A percentile compares a stretch with the other conserved stretches of the same genome.
Conservation (phyloP, 2,113 vertebrate genomes). For the Periophthalmodon schlosseri region DNA sequence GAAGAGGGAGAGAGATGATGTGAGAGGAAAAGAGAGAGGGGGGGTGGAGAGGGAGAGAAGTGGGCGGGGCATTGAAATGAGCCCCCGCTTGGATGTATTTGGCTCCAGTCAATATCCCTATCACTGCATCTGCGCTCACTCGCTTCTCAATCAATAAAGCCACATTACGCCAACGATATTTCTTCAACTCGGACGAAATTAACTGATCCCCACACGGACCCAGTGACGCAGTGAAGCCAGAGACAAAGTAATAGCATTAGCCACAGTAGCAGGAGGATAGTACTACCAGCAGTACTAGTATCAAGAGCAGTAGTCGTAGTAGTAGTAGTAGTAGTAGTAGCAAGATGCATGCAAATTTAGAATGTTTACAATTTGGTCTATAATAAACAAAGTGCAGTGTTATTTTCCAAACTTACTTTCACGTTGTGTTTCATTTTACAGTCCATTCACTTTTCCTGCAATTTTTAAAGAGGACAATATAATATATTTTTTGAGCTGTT, state of each 20-base stretch:
- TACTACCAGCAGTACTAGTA: not conserved
- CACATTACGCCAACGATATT: not conserved
- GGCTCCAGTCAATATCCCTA: conserved; percentile 46
- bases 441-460: too few species aligned
- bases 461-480: too few species aligned
- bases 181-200: not conserved
- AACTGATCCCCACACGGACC: not conserved
- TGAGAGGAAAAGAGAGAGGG: not conserved
- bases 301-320: not conserved
- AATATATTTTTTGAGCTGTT: too few species aligned
- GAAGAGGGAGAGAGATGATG: not conserved
- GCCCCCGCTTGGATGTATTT: conserved; percentile 46
- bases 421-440: too few species aligned
- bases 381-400: too few species aligned
- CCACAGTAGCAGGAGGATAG: not conserved
- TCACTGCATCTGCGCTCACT: conserved; percentile 9
- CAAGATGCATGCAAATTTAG: not conserved
- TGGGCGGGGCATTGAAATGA: conserved; percentile 35
- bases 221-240: not conserved
- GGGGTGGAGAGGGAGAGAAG: too few species aligned
- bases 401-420: too few species aligned
- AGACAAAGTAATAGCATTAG: not conserved
- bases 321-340: not conserved
- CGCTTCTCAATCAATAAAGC: conserved; percentile 3
- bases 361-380: too few species aligned